A percentile compares a stretch with the other conserved stretches of the same genome.
Evolutionary conservation across 2,113 vertebrate species (phyloP).

Genomic region (Oryzias woworae): DNA sequence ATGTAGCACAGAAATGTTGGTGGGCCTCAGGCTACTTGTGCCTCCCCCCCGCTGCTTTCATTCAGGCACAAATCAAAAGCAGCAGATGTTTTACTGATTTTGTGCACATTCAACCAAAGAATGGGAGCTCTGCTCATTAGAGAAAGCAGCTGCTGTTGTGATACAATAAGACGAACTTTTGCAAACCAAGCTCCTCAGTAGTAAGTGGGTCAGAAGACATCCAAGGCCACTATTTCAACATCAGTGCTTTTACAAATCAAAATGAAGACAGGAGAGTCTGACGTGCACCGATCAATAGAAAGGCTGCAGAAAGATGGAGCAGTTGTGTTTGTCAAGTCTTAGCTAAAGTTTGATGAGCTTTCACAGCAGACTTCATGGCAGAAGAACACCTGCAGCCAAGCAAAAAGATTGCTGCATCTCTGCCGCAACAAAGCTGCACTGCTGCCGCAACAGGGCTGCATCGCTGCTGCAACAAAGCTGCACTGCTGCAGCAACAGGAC

Average conservation of each 20-base stretch:
- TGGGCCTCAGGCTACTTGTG: too few relatives aligned
- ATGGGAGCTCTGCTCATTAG: conserved; percentile 39
- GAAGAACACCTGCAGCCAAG: too few relatives aligned
- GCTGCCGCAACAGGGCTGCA: too few relatives aligned
- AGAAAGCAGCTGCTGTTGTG: conserved; percentile 42
- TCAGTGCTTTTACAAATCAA: conserved; percentile 25
- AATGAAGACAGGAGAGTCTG: conserved; percentile 6
- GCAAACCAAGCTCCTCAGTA: neutral
- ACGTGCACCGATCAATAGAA: conserved; percentile 24
- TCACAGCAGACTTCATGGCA: too few relatives aligned
- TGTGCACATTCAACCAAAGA: conserved; percentile 29
- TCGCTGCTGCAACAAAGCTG: too few relatives aligned
- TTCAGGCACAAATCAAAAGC: neutral
- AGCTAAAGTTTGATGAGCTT: too few relatives aligned
- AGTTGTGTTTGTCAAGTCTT: too few relatives aligned
- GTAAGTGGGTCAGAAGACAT: conserved; percentile 21
- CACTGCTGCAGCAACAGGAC: too few relatives aligned
- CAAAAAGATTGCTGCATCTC: too few relatives aligned
- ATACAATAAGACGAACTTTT: conserved; percentile 5
- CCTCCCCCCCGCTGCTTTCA: neutral
- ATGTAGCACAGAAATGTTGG: too few relatives aligned
- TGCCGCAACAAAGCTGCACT: too few relatives aligned
- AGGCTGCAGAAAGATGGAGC: conserved; percentile 18
- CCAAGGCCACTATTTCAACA: neutral
- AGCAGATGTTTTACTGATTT: conserved; percentile 36